Evolutionary conservation across 2,797 vertebrate species (phyloP).

Genomic region (Tenualosa thibaudeaui): DNA sequence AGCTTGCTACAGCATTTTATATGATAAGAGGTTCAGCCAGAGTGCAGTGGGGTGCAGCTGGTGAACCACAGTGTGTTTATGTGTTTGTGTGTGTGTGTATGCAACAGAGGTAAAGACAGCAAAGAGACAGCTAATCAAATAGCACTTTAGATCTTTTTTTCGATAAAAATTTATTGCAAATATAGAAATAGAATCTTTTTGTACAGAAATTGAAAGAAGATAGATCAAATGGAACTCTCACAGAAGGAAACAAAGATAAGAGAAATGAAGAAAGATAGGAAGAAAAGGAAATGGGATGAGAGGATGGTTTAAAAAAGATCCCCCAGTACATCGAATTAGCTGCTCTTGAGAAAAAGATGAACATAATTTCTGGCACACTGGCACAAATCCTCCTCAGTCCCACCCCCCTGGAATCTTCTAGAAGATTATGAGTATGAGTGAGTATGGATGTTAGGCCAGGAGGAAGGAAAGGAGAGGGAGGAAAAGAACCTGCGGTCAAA

Average conservation of each 20-base stretch:
- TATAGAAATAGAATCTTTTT: conserved; percentile 57
- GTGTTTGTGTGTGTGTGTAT: neutral
- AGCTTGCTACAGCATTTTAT: conserved; percentile 15
- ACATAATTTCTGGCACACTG: neutral
- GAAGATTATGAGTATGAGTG: neutral
- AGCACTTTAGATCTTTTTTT: conserved; percentile 32
- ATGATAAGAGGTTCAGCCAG: neutral
- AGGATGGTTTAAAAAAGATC: conserved; percentile 2
- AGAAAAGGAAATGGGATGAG: neutral
- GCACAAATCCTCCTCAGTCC: neutral
- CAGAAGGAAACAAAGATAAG: neutral
- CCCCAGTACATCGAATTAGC: neutral
- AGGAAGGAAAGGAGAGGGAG: neutral
- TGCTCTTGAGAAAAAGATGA: conserved; percentile 26
- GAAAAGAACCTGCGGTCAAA: neutral
- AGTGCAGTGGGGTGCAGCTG: neutral
- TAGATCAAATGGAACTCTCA: conserved; percentile 33
- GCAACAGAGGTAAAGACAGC: neutral
- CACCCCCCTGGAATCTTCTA: neutral
- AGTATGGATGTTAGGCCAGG: neutral
- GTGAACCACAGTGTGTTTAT: neutral
- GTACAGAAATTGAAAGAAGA: conserved; percentile 54
- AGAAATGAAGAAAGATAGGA: conserved; percentile 27
- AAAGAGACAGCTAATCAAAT: neutral
- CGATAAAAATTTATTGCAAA: conserved; percentile 60